Conservation (phyloP, 2,888 invertebrate species). For the Onchidella celtica region DNA sequence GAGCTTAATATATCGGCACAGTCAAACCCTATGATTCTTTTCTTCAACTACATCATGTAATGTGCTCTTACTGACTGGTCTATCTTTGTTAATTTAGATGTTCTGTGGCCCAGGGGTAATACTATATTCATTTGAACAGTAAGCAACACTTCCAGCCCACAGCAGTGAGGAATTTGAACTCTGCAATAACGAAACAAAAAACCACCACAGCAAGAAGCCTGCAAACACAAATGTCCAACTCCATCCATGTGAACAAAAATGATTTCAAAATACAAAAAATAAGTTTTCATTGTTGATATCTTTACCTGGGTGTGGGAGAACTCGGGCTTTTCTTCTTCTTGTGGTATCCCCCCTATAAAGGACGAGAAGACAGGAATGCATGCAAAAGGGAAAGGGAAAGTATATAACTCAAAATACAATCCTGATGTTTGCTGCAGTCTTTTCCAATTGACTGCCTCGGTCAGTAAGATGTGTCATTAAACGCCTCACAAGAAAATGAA, state of each 20-base stretch:
- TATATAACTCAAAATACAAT: background rate
- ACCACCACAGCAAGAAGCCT: background rate
- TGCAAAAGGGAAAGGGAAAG: conserved; percentile 11
- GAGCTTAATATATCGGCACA: no score
- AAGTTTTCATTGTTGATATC: background rate
- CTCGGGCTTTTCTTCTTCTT: conserved; percentile 60
- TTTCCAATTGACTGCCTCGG: no score
- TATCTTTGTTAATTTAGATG: no score
- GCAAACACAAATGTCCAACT: background rate
- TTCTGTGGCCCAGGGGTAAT: no score
- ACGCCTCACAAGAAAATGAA: background rate
- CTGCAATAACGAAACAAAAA: background rate
- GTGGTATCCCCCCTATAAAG: conserved; percentile 56
- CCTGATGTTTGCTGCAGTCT: no score
- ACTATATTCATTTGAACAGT: no score
- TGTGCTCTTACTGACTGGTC: no score
- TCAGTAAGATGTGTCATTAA: no score
- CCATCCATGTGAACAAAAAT: background rate
- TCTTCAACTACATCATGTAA: no score
- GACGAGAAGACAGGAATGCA: conserved; percentile 40
- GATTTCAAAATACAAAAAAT: background rate
- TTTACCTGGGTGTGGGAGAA: conserved; percentile 59
- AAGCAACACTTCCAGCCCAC: no score
- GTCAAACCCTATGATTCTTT: no score
- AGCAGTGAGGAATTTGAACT: no score